Evolutionary conservation across 2,888 invertebrate species (phyloP), one percentile per base, ranked within the genome.

Genomic region (Meiosimyza platycephala): DNA sequence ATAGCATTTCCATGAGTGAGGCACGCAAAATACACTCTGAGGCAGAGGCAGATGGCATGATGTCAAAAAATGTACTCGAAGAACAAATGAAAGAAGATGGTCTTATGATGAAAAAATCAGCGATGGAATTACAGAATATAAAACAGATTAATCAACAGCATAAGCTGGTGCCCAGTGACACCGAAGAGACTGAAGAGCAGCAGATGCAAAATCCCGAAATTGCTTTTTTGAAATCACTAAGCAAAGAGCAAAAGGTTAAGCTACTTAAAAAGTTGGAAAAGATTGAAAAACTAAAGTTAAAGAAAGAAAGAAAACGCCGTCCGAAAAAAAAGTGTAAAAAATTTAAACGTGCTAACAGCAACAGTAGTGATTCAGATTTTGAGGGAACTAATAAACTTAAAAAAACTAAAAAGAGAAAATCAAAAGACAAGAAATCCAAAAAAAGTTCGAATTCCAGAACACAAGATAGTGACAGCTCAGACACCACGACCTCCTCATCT

Each of bases 81-180:
- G 93, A 94, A 79, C 95, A 96, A 83, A 96, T 98, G 96, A 90
- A 94, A 78, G 96, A 97, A 81, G 95, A 95, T 85, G 98, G 98
- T 1, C 89, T 97, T 64, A 93, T 94, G 50, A 91, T 98, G 88
- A 97, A 97, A 86, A 93, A 94, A 82, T 91, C 92, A 16, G 92
- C 92, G 47, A 84, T 92, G 80, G 91, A 91, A 64, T 83, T 91
- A 6, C 85, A 89, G 87, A 80, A 89, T 85, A 84, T 92, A 80
- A 83, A 79, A 66, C 88, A 90, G 86, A 78, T 77, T 1, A 86
- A 87, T 33, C 83, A 88, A 86, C 74, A 88, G 81, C 85, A 92
- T 84, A 88, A 90, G 85, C 88, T 93, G 85, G 85, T 93, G 84
- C 81, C 91, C 77, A 89, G 92, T 84, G 88, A 90, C 80, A 82